Percentiles rank a stretch among this genome's conserved stretches.
Evolutionary conservation across 2,797 vertebrate genomes (phyloP).

Genomic region (Lycodopsis pacificus): DNA sequence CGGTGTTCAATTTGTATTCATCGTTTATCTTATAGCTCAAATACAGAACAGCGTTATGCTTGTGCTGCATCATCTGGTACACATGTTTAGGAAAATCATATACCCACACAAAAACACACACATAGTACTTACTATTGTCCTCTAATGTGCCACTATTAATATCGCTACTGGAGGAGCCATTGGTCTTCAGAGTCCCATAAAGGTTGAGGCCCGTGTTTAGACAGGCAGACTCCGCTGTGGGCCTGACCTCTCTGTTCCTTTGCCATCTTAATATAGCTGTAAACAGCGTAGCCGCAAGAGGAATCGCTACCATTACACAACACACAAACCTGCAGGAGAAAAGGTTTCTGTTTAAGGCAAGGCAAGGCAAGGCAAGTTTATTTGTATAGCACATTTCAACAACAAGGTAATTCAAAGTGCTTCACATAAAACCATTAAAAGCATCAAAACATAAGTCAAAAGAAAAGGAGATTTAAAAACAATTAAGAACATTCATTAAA

Average conservation of each 20-base stretch:
- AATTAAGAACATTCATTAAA: too few species aligned
- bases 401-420: too few species aligned
- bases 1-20: neutral
- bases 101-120: neutral
- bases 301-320: constrained; percentile 76
- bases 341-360: neutral
- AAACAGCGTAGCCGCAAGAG: constrained; percentile 77
- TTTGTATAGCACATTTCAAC: too few species aligned
- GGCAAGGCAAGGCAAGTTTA: too few species aligned
- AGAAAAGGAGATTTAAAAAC: too few species aligned
- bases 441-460: too few species aligned
- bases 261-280: constrained; percentile 64
- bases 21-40: neutral
- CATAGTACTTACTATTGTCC: constrained; percentile 43
- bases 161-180: constrained; percentile 51
- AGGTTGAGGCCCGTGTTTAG: constrained; percentile 56
- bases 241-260: constrained; percentile 55
- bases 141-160: constrained; percentile 18
- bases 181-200: constrained; percentile 76
- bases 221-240: constrained; percentile 49
- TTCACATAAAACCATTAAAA: too few species aligned
- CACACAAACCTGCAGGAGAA: constrained; percentile 80
- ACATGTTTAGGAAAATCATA: neutral
- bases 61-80: neutral
- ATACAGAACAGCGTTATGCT: neutral